Conservation (phyloP, 2,888 invertebrate species). For the Pogonocherus hispidulus region DNA sequence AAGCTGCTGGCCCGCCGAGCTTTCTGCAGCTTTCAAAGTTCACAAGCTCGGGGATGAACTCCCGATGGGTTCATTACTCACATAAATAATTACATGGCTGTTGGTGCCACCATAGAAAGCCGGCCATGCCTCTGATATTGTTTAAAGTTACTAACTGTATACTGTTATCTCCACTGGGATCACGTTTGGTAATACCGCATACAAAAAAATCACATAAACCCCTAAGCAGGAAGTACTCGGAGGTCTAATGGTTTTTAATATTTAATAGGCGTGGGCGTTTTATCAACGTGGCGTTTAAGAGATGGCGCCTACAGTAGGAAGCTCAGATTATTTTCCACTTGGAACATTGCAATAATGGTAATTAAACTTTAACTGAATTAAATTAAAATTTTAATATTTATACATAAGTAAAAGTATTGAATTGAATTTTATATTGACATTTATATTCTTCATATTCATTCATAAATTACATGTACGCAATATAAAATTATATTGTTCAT, state of each 20-base stretch:
- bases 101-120: conserved; percentile 2
- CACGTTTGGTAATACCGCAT: conserved; percentile 5
- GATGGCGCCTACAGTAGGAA: no score
- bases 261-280: conserved; percentile 5
- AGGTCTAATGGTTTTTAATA: conserved; percentile 20
- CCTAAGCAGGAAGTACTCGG: not conserved
- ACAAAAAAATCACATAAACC: conserved; percentile 14
- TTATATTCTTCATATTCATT: no score
- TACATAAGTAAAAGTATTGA: no score
- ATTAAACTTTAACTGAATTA: no score
- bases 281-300: conserved; percentile 7
- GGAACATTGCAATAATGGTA: no score
- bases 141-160: conserved; percentile 6
- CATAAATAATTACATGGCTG: conserved; percentile 32
- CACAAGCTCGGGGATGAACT: conserved; percentile 27
- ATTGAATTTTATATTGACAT: no score
- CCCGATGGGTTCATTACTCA: conserved; percentile 39
- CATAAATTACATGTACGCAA: no score
- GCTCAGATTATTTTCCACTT: no score
- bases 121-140: not conserved
- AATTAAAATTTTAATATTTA: no score
- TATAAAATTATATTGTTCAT: no score
- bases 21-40: conserved; percentile 20
- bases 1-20: conserved; percentile 6
- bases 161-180: conserved; percentile 13